Percentiles rank a stretch among this genome's conserved stretches.
Conservation (phyloP, 2,113 vertebrate genomes). For the Leucopternis melanops region DNA sequence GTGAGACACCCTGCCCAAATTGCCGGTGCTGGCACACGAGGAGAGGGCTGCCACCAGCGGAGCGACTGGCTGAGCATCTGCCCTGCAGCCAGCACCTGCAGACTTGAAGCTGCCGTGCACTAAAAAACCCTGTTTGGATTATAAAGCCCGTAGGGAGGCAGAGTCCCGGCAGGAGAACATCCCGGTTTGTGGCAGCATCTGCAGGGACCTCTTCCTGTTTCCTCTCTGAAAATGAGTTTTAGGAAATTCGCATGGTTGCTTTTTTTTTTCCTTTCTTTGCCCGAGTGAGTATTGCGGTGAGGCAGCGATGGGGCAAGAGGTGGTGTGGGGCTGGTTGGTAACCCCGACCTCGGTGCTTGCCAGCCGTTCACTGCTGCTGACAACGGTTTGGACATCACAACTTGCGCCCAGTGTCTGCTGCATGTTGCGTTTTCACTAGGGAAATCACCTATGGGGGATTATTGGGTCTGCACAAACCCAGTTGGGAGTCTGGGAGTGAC, state of each 20-base stretch:
- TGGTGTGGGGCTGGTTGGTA: not conserved
- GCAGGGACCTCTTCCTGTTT: not conserved
- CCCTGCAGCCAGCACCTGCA: not conserved
- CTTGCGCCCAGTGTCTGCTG: not conserved
- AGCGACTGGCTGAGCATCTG: not conserved
- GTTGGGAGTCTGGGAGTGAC: not conserved
- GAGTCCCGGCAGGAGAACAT: not conserved
- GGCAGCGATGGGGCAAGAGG: not conserved
- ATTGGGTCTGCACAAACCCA: not conserved
- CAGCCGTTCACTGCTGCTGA: not conserved
- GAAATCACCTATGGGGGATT: not conserved
- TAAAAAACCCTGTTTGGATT: slow-evolving; percentile 38
- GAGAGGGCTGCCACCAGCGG: not conserved
- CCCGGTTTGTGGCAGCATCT: not conserved
- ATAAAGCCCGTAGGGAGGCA: not conserved
- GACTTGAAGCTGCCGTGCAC: not conserved
- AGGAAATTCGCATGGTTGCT: not conserved
- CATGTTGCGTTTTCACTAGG: not conserved
- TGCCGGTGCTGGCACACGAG: not conserved
- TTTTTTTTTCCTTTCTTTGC: not conserved
- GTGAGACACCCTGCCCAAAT: not conserved
- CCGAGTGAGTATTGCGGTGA: rapidly evolving
- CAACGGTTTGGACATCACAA: not conserved
- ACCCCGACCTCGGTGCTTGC: rapidly evolving
- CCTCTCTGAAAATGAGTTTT: not conserved